A percentile compares a stretch with the other conserved stretches of the same genome.
These are phyloP conservation scores for Tiliacea aurago DNA, from an alignment of 2,888 invertebrate species.

Conservation along the genomic window DNA sequence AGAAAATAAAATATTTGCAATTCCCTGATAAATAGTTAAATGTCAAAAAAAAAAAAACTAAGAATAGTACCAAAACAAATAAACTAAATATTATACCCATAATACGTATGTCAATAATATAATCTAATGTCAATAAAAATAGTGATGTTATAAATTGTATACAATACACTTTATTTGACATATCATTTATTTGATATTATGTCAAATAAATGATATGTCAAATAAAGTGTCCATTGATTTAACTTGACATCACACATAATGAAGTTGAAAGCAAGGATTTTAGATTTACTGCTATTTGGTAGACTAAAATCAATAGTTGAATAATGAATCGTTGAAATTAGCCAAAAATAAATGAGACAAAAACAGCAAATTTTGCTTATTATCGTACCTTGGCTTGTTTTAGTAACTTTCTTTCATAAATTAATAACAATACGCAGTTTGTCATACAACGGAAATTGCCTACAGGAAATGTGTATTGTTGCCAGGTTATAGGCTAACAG, in stretches of 20 bases:
- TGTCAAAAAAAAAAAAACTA: no score
- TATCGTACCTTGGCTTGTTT: not conserved
- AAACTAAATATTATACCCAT: no score
- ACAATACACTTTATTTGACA: no score
- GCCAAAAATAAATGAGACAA: not conserved
- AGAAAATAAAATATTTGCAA: no score
- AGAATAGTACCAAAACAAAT: no score
- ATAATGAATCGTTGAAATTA: not conserved
- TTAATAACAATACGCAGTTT: constrained; percentile 43
- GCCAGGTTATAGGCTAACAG: constrained; percentile 45
- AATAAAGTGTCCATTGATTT: no score
- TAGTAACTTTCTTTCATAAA: constrained; percentile 15
- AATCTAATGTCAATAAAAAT: no score
- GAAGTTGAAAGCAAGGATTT: not conserved
- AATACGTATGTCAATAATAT: no score
- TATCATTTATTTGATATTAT: no score
- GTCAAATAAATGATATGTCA: no score
- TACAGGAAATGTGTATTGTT: constrained; percentile 44
- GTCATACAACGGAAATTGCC: constrained; percentile 47
- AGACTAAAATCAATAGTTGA: not conserved
- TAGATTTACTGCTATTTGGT: not conserved
- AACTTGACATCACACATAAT: not conserved
- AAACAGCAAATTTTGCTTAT: not conserved
- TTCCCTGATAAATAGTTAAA: no score
- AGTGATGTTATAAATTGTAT: no score